Evolutionary conservation across 2,113 vertebrate genomes (phyloP).

Genomic region (Pristiophorus japonicus): DNA sequence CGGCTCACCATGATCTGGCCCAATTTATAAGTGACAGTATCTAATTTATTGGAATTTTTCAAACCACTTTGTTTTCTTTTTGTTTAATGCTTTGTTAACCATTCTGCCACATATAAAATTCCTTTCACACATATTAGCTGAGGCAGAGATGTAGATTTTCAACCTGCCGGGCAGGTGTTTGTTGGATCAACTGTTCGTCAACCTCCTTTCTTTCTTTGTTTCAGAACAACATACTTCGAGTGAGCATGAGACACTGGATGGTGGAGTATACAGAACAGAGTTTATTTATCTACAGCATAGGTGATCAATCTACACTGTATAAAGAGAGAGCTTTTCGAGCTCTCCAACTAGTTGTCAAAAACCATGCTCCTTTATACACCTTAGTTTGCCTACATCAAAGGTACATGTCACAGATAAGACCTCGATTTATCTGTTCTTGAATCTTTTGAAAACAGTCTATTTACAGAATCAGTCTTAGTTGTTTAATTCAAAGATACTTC

Average conservation of each 20-base stretch:
- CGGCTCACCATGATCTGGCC: neutral
- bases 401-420: neutral
- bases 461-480: neutral
- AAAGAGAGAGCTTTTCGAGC: neutral
- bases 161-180: neutral
- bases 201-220: neutral
- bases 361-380: neutral
- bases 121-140: neutral
- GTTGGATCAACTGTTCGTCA: neutral
- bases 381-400: neutral
- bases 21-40: neutral
- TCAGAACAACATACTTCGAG: neutral
- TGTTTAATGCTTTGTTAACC: neutral
- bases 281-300: neutral
- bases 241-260: neutral
- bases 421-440: neutral
- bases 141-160: neutral
- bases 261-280: neutral
- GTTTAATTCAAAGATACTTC: neutral
- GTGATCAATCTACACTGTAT: neutral
- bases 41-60: neutral
- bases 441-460: conserved; percentile 6
- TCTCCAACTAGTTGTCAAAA: neutral
- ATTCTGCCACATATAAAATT: neutral
- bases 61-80: neutral